Conservation (phyloP, 2,113 vertebrate genomes). For the Ondatra zibethicus region DNA sequence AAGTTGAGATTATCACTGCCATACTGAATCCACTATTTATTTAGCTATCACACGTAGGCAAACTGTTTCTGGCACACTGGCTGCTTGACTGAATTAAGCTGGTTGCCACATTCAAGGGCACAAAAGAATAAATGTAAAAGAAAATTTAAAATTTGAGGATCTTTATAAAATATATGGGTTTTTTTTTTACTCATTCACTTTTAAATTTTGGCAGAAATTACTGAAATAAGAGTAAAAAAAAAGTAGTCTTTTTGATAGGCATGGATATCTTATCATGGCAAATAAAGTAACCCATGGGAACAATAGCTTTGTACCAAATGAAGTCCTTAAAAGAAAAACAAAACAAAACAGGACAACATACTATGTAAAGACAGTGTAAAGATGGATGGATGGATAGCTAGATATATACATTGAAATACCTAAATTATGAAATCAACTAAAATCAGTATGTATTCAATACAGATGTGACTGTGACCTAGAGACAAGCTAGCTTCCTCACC, state of each 20-base stretch:
- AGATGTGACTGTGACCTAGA: slow-evolving; percentile 64
- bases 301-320: slow-evolving; percentile 29
- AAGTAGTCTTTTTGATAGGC: slow-evolving; percentile 25
- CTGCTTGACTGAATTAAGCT: slow-evolving; percentile 84
- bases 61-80: slow-evolving; percentile 78
- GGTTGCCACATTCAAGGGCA: slow-evolving; percentile 79
- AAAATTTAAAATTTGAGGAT: slow-evolving; percentile 70
- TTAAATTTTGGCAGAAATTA: not conserved
- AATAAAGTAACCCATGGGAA: slow-evolving; percentile 9
- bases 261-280: slow-evolving; percentile 47
- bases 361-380: not conserved
- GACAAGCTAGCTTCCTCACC: slow-evolving; percentile 54
- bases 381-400: not conserved
- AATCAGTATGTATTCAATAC: slow-evolving; percentile 75
- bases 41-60: slow-evolving; percentile 85
- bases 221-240: slow-evolving; percentile 42
- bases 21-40: slow-evolving; percentile 86
- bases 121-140: slow-evolving; percentile 79
- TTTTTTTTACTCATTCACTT: slow-evolving; percentile 27
- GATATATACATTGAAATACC: not conserved
- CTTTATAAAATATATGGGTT: not conserved
- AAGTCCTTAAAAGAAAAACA: slow-evolving; percentile 39
- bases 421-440: slow-evolving; percentile 44
- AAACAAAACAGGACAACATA: slow-evolving; percentile 43
- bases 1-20: slow-evolving; percentile 84